These are phyloP conservation scores for Phyllostomus discolor DNA, from an alignment of 2,113 vertebrate species.

Conservation along the genomic window DNA sequence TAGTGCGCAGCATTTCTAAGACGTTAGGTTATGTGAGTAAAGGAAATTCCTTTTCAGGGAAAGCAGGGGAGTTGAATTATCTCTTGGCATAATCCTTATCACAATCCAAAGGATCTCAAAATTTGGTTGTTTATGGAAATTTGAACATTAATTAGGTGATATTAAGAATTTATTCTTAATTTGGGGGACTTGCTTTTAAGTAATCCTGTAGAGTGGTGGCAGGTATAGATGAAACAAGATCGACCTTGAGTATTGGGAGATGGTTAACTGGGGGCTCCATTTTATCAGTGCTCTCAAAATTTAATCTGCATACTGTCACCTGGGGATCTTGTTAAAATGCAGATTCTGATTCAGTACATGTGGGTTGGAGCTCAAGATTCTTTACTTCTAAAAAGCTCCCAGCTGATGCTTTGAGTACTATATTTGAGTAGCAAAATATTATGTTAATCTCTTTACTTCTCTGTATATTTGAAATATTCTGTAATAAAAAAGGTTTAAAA, in stretches of 20 bases:
- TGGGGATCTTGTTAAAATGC: conserved; percentile 16
- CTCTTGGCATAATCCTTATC: conserved; percentile 13
- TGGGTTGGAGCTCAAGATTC: neutral
- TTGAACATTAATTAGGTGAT: neutral
- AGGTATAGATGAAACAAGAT: neutral
- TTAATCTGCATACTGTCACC: neutral
- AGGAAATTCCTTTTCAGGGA: neutral
- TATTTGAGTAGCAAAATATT: neutral
- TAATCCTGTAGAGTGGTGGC: neutral
- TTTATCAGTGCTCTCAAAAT: neutral
- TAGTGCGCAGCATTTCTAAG: neutral
- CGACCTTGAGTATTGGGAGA: neutral
- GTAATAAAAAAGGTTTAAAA: conserved; percentile 20
- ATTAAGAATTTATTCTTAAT: neutral
- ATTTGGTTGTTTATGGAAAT: neutral
- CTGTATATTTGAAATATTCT: conserved; percentile 22
- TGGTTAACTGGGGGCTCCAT: neutral
- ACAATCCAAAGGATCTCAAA: neutral
- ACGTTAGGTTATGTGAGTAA: neutral
- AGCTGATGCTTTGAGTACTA: neutral
- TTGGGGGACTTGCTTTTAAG: neutral
- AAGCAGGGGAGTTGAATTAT: neutral
- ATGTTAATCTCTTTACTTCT: neutral
- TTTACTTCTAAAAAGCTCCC: neutral
- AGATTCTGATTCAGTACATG: neutral